Evolutionary conservation across 1,140 invertebrate genomes (phyloP), one percentile per base, ranked within the genome.

Genomic region (Drosophila busckii): DNA sequence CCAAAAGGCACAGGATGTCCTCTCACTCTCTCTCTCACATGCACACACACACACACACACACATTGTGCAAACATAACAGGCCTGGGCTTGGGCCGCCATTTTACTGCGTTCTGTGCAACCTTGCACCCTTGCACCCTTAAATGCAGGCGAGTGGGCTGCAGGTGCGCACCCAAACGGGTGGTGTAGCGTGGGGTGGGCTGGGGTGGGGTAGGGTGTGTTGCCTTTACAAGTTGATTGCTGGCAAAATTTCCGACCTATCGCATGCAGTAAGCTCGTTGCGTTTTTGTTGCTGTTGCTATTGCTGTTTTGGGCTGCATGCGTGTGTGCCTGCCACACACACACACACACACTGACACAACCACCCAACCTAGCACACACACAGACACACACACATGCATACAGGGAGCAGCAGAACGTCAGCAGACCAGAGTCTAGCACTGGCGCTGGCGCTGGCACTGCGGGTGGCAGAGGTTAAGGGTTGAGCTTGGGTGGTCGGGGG

Each of bases 201-300:
- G 28, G 9, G 12, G 19, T 5, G 31, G 6, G 44, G 26, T 25
- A 31, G 56, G 44, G 40, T 32, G 54, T 31, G 49, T 42, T 19
- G 35, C 20, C 41, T 52, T 46, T 63, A 48, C 65, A 65, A 68
- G 70, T 58, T 71, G 67, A 78, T 78, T 70, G 73, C 68, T 63
- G 80, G 50, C 63, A 63, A 62, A 69, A 80, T 73, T 80, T 80
- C 75, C 75, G 69, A 80, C 75, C 75, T 80, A 80, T 80, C 75
- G 75, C 75, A 80, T 80, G 75, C 75, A 80, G 64, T 80, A 80
- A 82, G 59, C 59, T 59, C 67, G 73, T 69, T 80, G 69, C 73
- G 71, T 80, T 80, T 68, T 48, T 68, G 59, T 63, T 66, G 49
- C 26, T 53, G 49, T 13, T 32, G 40, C 22, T 34, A 32, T 34